phyloP scores from a whole-genome alignment of 2,113 vertebrate species.

The Glaucomys volans region DNA sequence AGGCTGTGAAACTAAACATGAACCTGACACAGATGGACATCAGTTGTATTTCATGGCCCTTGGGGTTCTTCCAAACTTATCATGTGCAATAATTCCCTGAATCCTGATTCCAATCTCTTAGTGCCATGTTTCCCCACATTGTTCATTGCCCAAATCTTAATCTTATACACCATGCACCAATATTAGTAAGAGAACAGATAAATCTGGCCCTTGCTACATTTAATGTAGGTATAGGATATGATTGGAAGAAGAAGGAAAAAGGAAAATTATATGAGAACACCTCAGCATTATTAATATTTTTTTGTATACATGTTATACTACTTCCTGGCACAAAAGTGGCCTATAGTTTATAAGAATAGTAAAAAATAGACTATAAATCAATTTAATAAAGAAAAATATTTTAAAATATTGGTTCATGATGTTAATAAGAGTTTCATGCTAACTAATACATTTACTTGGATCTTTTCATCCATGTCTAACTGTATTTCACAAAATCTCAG shows the following conservation, averaged over 20 bases:
- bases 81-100: background rate
- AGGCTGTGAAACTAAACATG: conserved; percentile 21
- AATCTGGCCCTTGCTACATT: background rate
- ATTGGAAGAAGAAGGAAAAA: background rate
- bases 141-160: background rate
- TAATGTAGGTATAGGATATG: background rate
- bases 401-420: background rate
- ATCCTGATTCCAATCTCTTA: conserved; percentile 19
- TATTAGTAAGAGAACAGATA: background rate
- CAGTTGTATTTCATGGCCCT: conserved; percentile 59
- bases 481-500: background rate
- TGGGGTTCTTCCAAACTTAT: conserved; percentile 50
- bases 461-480: background rate
- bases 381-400: background rate
- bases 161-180: background rate
- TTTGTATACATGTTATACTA: background rate
- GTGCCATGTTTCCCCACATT: background rate
- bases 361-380: background rate
- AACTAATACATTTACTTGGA: background rate
- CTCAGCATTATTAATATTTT: background rate
- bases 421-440: conserved; percentile 7
- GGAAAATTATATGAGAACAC: background rate
- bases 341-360: background rate
- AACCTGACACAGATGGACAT: conserved; percentile 56
- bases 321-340: background rate